A percentile compares a stretch with the other conserved stretches of the same genome.
Evolutionary conservation across 2,113 vertebrate genomes (phyloP).

Genomic region (Thunnus maccoyii): DNA sequence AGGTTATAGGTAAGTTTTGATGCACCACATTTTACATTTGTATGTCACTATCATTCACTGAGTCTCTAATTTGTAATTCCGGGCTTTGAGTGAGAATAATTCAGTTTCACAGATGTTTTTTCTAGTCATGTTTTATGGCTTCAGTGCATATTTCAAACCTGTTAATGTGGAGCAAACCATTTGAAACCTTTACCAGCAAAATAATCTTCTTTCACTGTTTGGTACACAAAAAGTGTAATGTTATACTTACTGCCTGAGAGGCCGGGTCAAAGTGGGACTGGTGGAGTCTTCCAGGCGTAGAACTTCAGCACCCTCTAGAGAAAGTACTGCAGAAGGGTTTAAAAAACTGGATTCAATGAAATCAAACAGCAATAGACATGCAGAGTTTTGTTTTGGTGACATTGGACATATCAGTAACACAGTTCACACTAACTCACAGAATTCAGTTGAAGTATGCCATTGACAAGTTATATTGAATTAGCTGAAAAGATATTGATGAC

Average conservation of each 20-base stretch:
- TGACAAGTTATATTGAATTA: too few species aligned
- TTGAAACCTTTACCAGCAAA: neutral
- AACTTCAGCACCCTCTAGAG: slow-evolving; percentile 64
- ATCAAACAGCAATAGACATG: neutral
- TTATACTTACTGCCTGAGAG: neutral
- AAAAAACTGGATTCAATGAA: neutral
- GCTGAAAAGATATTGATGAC: too few species aligned
- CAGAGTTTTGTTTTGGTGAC: too few species aligned
- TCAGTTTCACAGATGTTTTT: too few species aligned
- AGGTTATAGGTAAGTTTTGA: too few species aligned
- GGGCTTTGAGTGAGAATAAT: too few species aligned
- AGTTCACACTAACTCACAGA: too few species aligned
- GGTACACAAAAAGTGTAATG: neutral
- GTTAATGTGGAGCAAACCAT: neutral
- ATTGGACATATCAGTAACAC: too few species aligned
- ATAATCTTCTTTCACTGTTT: neutral
- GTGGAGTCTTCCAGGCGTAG: neutral
- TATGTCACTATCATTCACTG: neutral
- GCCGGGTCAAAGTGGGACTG: neutral
- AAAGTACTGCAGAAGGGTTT: neutral
- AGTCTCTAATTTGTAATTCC: neutral
- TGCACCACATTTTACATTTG: neutral
- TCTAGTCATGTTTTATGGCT: neutral
- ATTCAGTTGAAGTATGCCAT: too few species aligned
- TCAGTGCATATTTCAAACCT: neutral